Evolutionary conservation across 2,797 vertebrate species (phyloP), one percentile per base, ranked within the genome.

Genomic region (Leptatherina wallacei): DNA sequence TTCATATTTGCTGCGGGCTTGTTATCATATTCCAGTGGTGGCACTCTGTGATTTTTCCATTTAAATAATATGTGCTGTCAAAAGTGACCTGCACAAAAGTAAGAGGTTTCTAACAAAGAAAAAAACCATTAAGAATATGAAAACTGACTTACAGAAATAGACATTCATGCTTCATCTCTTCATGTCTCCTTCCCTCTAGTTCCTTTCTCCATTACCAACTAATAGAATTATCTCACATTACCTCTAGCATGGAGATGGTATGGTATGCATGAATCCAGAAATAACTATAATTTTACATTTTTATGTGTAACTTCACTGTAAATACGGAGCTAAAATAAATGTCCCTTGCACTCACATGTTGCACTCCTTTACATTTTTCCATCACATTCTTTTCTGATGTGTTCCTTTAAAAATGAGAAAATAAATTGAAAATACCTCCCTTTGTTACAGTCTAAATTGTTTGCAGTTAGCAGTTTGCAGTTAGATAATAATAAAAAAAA

Each of bases 391-490:
- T 54, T 42, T n/a, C 55, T 51, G 30, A 47, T 7, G 35, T 38
- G 5, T 30, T 29, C 40, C 27, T 67, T 71, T n/a, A 64, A 61
- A 11, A 65, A 69, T 54, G 4, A 9, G 32, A 60, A 60, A 14
- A 60, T 2, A n/a, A 81, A 61, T 62, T 65, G 58, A 13, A 74
- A 71, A 77, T 76, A 16, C 2, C 29, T 54, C 2, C 13, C 29
- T 80, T 77, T 82, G 69, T 76, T 59, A 20, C 6, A 54, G 10
- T 55, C 24, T 40, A n/a, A 65, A 7, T 65, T 55, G 22, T 56
- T 30, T n/a, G 4, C 38, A 30, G 11, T 27, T 27, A 27, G 24
- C 24, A 27, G 24, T 27, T 27, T 27, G 61, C 60, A 22, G 57
- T 67, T 70, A 55, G 24, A 13, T 11, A 55, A 27, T 24, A 14